Evolutionary conservation across 2,888 invertebrate genomes (phyloP).

Genomic region (Tromatobia lineatoria): DNA sequence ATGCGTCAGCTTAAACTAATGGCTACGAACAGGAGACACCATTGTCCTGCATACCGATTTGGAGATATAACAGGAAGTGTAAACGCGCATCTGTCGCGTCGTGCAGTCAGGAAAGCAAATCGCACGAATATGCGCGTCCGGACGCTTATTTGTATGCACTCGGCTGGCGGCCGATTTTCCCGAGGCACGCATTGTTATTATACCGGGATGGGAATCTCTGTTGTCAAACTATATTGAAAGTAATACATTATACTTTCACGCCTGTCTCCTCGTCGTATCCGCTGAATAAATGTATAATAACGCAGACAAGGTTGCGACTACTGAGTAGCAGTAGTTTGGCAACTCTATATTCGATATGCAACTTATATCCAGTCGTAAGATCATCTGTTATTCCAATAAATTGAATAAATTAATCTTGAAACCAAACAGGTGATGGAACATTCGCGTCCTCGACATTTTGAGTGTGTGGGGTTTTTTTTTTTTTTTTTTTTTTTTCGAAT

Average conservation of each 20-base stretch:
- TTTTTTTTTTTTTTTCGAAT: too few relatives aligned
- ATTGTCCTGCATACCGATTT: conserved; percentile 39
- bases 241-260: conserved; percentile 5
- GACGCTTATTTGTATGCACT: conserved; percentile 57
- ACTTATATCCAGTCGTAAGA: background rate
- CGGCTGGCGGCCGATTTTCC: conserved; percentile 64
- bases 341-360: background rate
- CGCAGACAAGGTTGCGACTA: background rate
- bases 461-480: too few relatives aligned
- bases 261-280: background rate
- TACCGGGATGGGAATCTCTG: conserved; percentile 12
- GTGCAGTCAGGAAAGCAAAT: conserved; percentile 55
- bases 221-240: conserved; percentile 18
- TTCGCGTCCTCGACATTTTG: too few relatives aligned
- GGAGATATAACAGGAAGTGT: conserved; percentile 27
- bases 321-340: background rate
- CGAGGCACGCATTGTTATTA: conserved; percentile 35
- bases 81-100: conserved; percentile 23
- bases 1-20: conserved; percentile 11
- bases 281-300: conserved; percentile 11
- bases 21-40: background rate
- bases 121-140: conserved; percentile 38
- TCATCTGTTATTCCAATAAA: too few relatives aligned
- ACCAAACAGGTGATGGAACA: too few relatives aligned
- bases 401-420: too few relatives aligned